These are phyloP conservation scores for Hypselothyrea guttata DNA, from an alignment of 2,888 invertebrate genomes.

Conservation along the genomic window DNA sequence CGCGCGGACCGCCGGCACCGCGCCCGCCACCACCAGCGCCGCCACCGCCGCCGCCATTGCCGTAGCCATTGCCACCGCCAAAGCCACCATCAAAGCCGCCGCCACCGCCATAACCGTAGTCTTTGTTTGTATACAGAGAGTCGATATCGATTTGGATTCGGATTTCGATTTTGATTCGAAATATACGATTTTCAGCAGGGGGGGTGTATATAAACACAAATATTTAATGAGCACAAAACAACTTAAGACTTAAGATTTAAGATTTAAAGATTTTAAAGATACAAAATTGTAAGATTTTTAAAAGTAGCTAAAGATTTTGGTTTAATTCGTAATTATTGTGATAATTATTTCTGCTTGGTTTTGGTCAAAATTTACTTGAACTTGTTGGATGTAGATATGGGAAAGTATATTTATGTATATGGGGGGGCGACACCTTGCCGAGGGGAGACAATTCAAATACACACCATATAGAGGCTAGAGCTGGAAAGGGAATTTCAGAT, in stretches of 20 bases:
- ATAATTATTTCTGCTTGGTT: constrained; percentile 32
- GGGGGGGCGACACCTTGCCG: constrained; percentile 41
- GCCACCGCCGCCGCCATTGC: constrained; percentile 90
- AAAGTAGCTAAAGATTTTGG: no score
- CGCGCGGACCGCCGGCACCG: constrained; percentile 89
- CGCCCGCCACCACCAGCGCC: constrained; percentile 85
- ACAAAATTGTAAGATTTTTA: no score
- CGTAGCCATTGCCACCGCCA: constrained; percentile 94
- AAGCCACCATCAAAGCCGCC: constrained; percentile 86
- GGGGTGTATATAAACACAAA: constrained; percentile 49
- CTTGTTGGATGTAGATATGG: constrained; percentile 1
- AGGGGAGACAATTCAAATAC: constrained; percentile 74
- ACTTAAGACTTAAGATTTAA: constrained; percentile 30
- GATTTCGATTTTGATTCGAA: constrained; percentile 10
- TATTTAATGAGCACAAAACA: constrained; percentile 37
- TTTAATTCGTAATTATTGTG: neutral
- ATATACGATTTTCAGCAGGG: neutral
- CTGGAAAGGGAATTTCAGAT: constrained; percentile 65
- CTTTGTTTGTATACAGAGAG: constrained; percentile 80
- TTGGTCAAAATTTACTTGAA: constrained; percentile 66
- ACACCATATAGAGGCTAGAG: constrained; percentile 57
- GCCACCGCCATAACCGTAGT: constrained; percentile 84
- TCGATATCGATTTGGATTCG: constrained; percentile 8
- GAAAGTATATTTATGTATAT: no score
- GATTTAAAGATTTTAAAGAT: constrained; percentile 11